Conservation (phyloP, 2,113 vertebrate genomes). For the Epinephelus fuscoguttatus region DNA sequence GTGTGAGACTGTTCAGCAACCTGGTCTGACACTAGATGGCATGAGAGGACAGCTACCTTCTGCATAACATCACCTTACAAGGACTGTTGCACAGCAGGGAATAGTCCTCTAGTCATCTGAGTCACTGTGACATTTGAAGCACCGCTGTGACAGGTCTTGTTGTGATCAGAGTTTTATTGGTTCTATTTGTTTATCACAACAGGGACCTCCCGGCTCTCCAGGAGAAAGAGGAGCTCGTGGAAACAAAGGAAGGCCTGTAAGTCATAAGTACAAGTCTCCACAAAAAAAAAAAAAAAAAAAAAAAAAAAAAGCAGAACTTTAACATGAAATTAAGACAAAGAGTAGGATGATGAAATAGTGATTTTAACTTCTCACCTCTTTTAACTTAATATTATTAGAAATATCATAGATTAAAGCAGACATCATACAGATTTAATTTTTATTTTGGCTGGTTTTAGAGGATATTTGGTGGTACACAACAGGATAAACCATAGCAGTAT, state of each 20-base stretch:
- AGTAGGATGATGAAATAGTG: not conserved
- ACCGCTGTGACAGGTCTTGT: not conserved
- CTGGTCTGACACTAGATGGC: constrained; percentile 80
- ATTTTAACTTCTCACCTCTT: not conserved
- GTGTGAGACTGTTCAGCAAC: constrained; percentile 5
- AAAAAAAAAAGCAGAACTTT: not conserved
- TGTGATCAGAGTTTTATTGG: constrained; percentile 14
- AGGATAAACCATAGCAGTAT: not conserved
- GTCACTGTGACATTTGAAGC: not conserved
- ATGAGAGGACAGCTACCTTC: constrained; percentile 64
- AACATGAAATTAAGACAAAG: not conserved
- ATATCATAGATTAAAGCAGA: not conserved
- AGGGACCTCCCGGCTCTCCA: constrained; percentile 95
- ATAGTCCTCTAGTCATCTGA: not conserved
- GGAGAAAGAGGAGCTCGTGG: constrained; percentile 92
- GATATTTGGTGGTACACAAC: not conserved
- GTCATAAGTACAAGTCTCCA: constrained; percentile 53
- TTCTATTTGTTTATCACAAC: constrained; percentile 51
- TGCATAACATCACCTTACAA: constrained; percentile 44
- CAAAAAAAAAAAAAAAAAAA: not conserved
- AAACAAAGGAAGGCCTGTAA: constrained; percentile 93
- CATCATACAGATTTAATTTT: no score
- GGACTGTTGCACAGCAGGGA: not conserved
- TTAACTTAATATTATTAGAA: not conserved
- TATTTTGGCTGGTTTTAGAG: not conserved